Percentiles rank a stretch among this genome's conserved stretches.
Conservation (phyloP, 2,113 vertebrate genomes). For the Spea multiplicata region DNA sequence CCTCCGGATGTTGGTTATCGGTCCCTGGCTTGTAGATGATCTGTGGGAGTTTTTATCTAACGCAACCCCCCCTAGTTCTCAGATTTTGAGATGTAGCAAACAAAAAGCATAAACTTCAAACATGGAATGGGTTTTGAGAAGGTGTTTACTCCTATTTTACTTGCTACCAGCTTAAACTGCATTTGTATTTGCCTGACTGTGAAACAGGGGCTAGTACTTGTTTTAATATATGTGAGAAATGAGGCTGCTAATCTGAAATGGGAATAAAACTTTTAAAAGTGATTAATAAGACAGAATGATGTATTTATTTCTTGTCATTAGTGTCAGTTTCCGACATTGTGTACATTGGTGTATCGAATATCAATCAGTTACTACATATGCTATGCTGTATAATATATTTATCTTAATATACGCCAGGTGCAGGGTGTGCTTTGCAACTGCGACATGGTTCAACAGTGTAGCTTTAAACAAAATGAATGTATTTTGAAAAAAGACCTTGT, state of each 20-base stretch:
- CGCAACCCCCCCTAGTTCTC: neutral
- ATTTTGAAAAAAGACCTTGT: too few species aligned
- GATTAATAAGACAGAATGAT: conserved; percentile 6
- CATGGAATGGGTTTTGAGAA: neutral
- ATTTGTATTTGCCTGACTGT: conserved; percentile 24
- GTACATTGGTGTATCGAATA: neutral
- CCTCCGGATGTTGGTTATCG: neutral
- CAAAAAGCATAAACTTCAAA: conserved; percentile 1
- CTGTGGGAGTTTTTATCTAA: neutral
- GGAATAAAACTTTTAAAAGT: conserved; percentile 39
- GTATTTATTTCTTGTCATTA: conserved; percentile 15
- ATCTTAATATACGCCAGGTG: neutral
- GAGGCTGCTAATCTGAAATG: conserved; percentile 41
- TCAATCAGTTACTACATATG: neutral
- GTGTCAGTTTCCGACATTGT: neutral
- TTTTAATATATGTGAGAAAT: conserved; percentile 35
- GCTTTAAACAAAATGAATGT: neutral
- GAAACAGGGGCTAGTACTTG: conserved; percentile 19
- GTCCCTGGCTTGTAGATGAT: neutral
- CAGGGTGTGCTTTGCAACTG: neutral
- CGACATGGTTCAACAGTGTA: neutral
- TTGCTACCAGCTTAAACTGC: conserved; percentile 27
- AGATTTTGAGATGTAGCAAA: conserved; percentile 1
- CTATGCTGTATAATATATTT: neutral
- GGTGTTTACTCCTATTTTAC: conserved; percentile 13